These are phyloP conservation scores for Cataglyphis altisquamis DNA, from an alignment of 2,888 invertebrate species.

Conservation along the genomic window DNA sequence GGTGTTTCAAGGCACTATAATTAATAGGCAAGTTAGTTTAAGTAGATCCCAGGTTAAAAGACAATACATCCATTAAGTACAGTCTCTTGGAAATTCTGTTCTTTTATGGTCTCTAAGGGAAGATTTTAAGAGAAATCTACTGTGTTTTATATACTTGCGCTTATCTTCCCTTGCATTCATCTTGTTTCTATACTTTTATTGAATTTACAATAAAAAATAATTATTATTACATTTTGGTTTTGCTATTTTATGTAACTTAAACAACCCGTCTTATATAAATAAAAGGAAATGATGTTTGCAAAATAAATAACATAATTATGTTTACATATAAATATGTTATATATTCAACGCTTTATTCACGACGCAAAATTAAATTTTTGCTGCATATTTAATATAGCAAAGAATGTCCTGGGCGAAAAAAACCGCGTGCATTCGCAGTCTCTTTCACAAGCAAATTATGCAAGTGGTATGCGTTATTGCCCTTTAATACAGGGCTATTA, in stretches of 20 bases:
- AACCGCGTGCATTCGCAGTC: neutral
- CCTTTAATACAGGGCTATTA: conserved; percentile 75
- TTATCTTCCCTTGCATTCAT: conserved; percentile 29
- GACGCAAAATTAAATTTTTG: conserved; percentile 1
- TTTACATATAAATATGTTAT: neutral
- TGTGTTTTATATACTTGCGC: conserved; percentile 20
- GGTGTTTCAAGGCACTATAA: conserved; percentile 24
- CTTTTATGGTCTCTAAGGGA: conserved; percentile 5
- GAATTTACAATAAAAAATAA: neutral
- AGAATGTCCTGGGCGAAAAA: neutral
- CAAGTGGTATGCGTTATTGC: conserved; percentile 64
- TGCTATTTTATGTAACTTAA: neutral
- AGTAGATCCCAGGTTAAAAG: conserved; percentile 50
- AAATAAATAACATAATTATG: neutral
- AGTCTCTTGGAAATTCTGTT: conserved; percentile 40
- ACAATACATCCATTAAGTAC: conserved; percentile 49
- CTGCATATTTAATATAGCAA: neutral
- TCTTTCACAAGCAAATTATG: conserved; percentile 36
- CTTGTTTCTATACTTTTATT: conserved; percentile 2
- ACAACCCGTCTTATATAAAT: neutral
- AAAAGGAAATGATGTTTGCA: neutral
- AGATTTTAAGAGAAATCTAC: conserved; percentile 25
- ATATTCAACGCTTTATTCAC: neutral
- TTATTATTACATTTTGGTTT: neutral
- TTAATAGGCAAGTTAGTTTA: conserved; percentile 55